A percentile compares a stretch with the other conserved stretches of the same genome.
These are phyloP conservation scores for Myiozetetes cayanensis DNA, from an alignment of 2,113 vertebrate genomes.

Conservation along the genomic window DNA sequence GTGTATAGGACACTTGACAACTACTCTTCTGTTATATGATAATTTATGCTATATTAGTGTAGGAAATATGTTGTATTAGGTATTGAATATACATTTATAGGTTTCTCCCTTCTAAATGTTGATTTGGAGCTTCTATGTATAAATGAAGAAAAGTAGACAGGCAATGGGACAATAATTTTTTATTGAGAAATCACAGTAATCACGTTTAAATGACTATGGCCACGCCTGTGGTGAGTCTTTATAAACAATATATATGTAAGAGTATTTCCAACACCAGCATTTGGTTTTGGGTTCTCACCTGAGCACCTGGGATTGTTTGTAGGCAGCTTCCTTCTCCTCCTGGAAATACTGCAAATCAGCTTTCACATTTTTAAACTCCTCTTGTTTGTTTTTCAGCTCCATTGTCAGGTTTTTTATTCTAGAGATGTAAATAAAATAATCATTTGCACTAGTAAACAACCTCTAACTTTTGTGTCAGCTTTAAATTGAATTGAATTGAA, in stretches of 20 bases:
- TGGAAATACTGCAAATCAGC: conserved; percentile 63
- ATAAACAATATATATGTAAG: not conserved
- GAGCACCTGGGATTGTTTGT: conserved; percentile 62
- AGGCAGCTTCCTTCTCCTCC: conserved; percentile 70
- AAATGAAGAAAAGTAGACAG: not conserved
- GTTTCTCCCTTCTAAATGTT: not conserved
- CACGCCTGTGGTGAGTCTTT: not conserved
- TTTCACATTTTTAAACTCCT: conserved; percentile 62
- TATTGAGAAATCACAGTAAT: not conserved
- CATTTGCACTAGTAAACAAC: not conserved
- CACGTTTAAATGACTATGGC: not conserved
- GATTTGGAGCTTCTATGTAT: not conserved
- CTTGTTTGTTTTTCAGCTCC: conserved; percentile 74
- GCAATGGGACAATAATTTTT: not conserved
- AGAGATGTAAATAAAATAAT: not conserved
- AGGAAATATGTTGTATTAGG: not conserved
- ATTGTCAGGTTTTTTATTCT: conserved; percentile 68
- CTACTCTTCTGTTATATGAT: no score
- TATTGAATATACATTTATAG: not conserved
- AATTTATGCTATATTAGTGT: not conserved
- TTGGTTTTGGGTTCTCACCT: conserved; percentile 70
- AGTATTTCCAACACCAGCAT: not conserved
- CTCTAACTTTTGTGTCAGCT: not conserved
- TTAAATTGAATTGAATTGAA: not conserved
- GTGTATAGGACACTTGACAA: not conserved